These are phyloP conservation scores for Australoheros scitulus DNA, from an alignment of 2,113 vertebrate species.

Conservation along the genomic window DNA sequence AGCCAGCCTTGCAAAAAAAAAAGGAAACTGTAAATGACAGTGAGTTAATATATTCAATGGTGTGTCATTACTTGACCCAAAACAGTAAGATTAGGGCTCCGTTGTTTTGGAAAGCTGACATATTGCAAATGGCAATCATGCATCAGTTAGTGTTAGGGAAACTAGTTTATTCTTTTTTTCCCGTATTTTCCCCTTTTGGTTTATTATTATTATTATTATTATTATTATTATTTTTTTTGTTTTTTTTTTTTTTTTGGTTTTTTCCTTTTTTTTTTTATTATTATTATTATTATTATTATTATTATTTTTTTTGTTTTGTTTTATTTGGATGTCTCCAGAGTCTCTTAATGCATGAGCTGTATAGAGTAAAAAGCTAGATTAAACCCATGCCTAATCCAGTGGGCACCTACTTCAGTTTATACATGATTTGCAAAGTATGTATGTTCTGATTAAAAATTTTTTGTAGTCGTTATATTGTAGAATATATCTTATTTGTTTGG, in stretches of 20 bases:
- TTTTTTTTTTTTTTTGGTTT: neutral
- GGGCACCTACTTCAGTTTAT: slow-evolving; percentile 64
- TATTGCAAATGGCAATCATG: slow-evolving; percentile 84
- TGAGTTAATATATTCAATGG: slow-evolving; percentile 69
- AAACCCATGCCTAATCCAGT: slow-evolving; percentile 53
- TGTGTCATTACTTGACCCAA: slow-evolving; percentile 77
- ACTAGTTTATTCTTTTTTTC: slow-evolving; percentile 55
- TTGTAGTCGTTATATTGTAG: slow-evolving; percentile 74
- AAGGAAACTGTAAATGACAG: slow-evolving; percentile 68
- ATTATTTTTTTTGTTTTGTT: neutral
- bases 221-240: too few relatives aligned
- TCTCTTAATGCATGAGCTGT: slow-evolving; percentile 79
- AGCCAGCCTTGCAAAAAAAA: slow-evolving; percentile 70
- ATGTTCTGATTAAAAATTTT: slow-evolving; percentile 75
- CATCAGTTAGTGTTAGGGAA: slow-evolving; percentile 67
- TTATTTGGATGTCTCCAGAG: slow-evolving; percentile 49
- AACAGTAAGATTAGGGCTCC: slow-evolving; percentile 76
- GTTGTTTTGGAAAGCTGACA: slow-evolving; percentile 70
- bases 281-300: too few relatives aligned
- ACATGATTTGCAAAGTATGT: slow-evolving; percentile 75
- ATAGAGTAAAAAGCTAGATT: slow-evolving; percentile 69
- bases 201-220: neutral
- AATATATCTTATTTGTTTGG: slow-evolving; percentile 74
- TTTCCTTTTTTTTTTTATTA: neutral
- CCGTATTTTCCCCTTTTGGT: slow-evolving; percentile 43